Base-by-base conservation (phyloP, 2,113 vertebrate genomes). In the Riparia riparia region DNA sequence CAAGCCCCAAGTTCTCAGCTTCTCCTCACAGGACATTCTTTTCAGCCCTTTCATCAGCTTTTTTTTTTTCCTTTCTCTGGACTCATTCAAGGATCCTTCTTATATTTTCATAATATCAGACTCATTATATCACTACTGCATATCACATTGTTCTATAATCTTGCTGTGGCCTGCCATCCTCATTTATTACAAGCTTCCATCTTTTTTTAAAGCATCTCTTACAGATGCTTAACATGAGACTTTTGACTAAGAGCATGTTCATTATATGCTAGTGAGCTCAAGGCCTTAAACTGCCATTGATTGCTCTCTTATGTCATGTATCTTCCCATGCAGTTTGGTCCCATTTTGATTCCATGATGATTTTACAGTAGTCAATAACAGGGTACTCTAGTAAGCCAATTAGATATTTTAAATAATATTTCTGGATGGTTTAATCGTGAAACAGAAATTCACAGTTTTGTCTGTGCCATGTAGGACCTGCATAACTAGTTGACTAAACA, bases 271-370 rank as follows among this genome's bases (percentile, higher is more conserved):
- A 13, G 10, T 1, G 9, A 66, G 8, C 18, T 49, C 24, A 41
- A 66, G 12, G 16, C 32, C 44, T 58, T 50, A n/a, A 45, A 54
- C 19, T 42, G 7, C 9, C 50, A 34, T 7, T 1, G 6, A 7
- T 26, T 47, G 3, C 37, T 68, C 0, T n/a, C 4, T 51, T 17
- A 2, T 22, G 37, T 39, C 56, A 63, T 1, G 0, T 18, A 41
- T 34, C 24, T 78, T 84, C 34, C 28, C 8, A 7, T 20, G 12
- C 6, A 81, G 7, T 10, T 44, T 73, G 12, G 24, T 34, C 25
- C 19, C 21, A 4, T 63, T 89, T 83, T 4, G 2, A 20, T 51
- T 66, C 20, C 3, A 1, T 79, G 31, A 63, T 7, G 9, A 41
- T 61, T 79, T 91, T 63, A 37, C 14, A 64, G 16, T 25, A 26